phyloP scores from a whole-genome alignment of 2,888 invertebrate genomes.

The Lycocerus yunnanus region DNA sequence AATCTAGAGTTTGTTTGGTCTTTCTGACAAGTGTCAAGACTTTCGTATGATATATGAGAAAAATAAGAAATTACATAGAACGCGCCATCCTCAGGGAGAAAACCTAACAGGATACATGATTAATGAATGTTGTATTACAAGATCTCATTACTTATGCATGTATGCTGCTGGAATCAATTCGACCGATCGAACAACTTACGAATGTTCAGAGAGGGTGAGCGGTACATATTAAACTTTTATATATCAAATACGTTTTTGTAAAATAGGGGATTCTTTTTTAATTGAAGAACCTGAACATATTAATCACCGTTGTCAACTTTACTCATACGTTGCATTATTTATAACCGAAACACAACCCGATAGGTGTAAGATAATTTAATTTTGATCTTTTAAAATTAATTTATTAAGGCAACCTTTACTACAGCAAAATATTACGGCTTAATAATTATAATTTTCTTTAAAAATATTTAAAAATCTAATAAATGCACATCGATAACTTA shows the following conservation, averaged over 20 bases:
- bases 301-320: conserved; percentile 8
- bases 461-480: no score
- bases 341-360: not conserved
- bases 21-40: conserved; percentile 51
- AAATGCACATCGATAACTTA: no score
- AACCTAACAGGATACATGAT: conserved; percentile 50
- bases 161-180: conserved; percentile 41
- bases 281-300: conserved; percentile 17
- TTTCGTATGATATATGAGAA: conserved; percentile 54
- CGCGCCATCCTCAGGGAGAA: conserved; percentile 42
- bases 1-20: conserved; percentile 42
- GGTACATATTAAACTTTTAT: conserved; percentile 28
- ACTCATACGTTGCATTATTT: not conserved
- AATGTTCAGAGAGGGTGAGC: conserved; percentile 28
- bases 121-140: conserved; percentile 49
- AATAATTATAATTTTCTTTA: no score
- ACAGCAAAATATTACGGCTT: no score
- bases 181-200: conserved; percentile 33
- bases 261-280: conserved; percentile 27
- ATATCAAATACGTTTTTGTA: conserved; percentile 27
- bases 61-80: conserved; percentile 51
- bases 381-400: not conserved
- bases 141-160: conserved; percentile 47
- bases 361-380: not conserved
- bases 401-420: not conserved